Evolutionary conservation across 2,797 vertebrate genomes (phyloP).

Genomic region (Anguilla megastoma): DNA sequence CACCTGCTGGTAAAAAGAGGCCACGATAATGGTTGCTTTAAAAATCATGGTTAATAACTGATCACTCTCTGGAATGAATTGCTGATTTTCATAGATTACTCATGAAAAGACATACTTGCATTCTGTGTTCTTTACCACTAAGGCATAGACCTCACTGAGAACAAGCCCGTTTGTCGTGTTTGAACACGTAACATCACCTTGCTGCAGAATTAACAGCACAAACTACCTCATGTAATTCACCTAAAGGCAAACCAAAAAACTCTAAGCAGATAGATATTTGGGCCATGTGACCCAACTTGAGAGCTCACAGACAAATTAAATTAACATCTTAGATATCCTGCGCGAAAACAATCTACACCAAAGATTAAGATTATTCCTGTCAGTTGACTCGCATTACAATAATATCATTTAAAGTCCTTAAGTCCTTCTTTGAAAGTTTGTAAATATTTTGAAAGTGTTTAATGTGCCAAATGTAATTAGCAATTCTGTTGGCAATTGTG

Average conservation of each 20-base stretch:
- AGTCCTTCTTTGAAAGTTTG: slow-evolving; percentile 70
- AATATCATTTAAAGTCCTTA: slow-evolving; percentile 64
- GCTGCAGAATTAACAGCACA: slow-evolving; percentile 56
- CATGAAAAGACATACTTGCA: slow-evolving; percentile 9
- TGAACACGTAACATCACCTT: slow-evolving; percentile 64
- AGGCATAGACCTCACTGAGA: slow-evolving; percentile 44
- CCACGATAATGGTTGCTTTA: background rate
- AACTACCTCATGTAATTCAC: slow-evolving; percentile 49
- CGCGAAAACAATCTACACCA: slow-evolving; percentile 81
- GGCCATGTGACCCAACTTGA: slow-evolving; percentile 73
- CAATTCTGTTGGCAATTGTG: slow-evolving; percentile 48
- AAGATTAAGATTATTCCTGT: slow-evolving; percentile 74
- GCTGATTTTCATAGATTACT: background rate
- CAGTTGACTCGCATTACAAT: slow-evolving; percentile 74
- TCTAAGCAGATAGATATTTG: slow-evolving; percentile 66
- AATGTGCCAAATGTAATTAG: slow-evolving; percentile 72
- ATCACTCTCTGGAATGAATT: background rate
- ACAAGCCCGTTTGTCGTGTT: slow-evolving; percentile 58
- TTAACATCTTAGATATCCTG: slow-evolving; percentile 77
- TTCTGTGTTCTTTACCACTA: slow-evolving; percentile 44
- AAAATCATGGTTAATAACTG: too few species aligned
- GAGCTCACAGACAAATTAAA: slow-evolving; percentile 71
- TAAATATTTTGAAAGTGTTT: slow-evolving; percentile 76
- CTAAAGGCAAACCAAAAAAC: slow-evolving; percentile 55
- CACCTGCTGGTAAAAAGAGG: slow-evolving; percentile 50